phyloP scores from a whole-genome alignment of 1,140 invertebrate species.

The Platyura marginata region DNA sequence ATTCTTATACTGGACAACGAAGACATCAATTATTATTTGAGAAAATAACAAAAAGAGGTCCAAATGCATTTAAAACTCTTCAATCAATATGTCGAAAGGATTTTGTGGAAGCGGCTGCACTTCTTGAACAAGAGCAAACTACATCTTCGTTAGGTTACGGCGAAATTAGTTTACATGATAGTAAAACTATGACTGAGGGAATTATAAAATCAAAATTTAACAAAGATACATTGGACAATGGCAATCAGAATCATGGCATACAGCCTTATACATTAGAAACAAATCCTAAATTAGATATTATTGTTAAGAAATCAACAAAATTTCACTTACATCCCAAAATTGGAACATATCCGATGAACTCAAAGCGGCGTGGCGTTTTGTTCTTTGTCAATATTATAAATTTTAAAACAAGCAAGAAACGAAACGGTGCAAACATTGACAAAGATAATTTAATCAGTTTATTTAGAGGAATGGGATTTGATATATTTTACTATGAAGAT shows the following conservation, averaged over 20 bases:
- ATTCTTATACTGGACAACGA: neutral
- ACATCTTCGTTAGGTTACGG: too few relatives aligned
- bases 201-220: too few relatives aligned
- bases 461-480: constrained; percentile 33
- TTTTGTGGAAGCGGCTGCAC: neutral
- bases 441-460: constrained; percentile 27
- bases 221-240: too few relatives aligned
- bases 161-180: too few relatives aligned
- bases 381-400: constrained; percentile 36
- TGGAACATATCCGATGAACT: constrained; percentile 28
- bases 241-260: too few relatives aligned
- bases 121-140: too few relatives aligned
- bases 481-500: constrained; percentile 22
- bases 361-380: constrained; percentile 32
- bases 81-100: neutral
- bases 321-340: constrained; percentile 13
- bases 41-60: constrained; percentile 1
- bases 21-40: neutral
- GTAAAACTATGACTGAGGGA: too few relatives aligned
- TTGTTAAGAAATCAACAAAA: constrained; percentile 16
- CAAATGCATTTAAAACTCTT: neutral
- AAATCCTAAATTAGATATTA: neutral
- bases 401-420: constrained; percentile 15
- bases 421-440: constrained; percentile 30
- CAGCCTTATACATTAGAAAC: too few relatives aligned